Evolutionary conservation across 2,888 invertebrate species (phyloP).

Genomic region (Gnatocerus cornutus): DNA sequence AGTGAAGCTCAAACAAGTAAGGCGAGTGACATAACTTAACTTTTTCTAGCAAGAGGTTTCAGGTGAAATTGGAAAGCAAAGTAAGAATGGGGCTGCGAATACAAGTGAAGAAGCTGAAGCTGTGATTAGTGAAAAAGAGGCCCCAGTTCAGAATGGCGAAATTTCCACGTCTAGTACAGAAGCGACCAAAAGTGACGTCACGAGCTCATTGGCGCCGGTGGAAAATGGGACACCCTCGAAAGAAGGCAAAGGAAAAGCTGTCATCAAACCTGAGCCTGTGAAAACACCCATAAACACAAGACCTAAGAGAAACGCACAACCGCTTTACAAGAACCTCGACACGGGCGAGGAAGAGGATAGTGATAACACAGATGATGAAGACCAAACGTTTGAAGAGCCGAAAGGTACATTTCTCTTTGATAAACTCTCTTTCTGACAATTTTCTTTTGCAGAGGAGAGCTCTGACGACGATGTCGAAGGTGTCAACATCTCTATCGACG

Average conservation of each 20-base stretch:
- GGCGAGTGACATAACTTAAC: not conserved
- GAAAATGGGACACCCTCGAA: slow-evolving; percentile 58
- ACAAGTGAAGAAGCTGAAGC: slow-evolving; percentile 48
- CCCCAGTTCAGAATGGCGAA: slow-evolving; percentile 64
- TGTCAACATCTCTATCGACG: slow-evolving; percentile 35
- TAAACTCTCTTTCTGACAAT: too few relatives aligned
- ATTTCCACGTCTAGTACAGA: slow-evolving; percentile 48
- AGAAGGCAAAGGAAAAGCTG: slow-evolving; percentile 67
- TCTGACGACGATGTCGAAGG: slow-evolving; percentile 60
- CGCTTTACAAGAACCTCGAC: slow-evolving; percentile 73
- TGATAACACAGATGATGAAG: slow-evolving; percentile 74
- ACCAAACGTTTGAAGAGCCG: slow-evolving; percentile 77
- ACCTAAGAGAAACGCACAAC: slow-evolving; percentile 63
- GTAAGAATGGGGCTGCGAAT: slow-evolving; percentile 37
- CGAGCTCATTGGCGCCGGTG: slow-evolving; percentile 52
- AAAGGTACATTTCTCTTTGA: slow-evolving; percentile 59
- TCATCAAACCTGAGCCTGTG: slow-evolving; percentile 57
- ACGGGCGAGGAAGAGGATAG: slow-evolving; percentile 69
- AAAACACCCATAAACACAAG: slow-evolving; percentile 56
- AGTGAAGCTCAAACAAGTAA: slow-evolving; percentile 59
- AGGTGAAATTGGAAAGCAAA: slow-evolving; percentile 27
- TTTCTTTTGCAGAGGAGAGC: slow-evolving; percentile 53
- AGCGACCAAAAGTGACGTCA: slow-evolving; percentile 53
- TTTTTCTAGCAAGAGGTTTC: not conserved
- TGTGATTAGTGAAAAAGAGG: slow-evolving; percentile 31